Conservation (phyloP, 1,140 invertebrate species). For the Cardiocondyla obscurior region DNA sequence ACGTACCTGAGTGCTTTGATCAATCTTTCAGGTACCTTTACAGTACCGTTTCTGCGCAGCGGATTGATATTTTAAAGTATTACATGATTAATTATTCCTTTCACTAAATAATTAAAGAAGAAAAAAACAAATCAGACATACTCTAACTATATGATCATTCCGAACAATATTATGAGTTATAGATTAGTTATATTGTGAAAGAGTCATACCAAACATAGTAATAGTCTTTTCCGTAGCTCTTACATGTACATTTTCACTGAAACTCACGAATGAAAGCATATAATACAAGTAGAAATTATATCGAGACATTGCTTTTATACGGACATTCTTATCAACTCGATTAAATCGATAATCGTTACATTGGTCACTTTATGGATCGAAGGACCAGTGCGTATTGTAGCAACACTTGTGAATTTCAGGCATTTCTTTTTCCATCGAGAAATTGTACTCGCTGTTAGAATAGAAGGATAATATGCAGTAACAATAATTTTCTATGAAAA, state of each 20-base stretch:
- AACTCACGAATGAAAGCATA: background rate
- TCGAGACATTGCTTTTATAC: slow-evolving; percentile 27
- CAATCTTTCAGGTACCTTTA: slow-evolving; percentile 44
- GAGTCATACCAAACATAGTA: slow-evolving; percentile 56
- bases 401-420: slow-evolving; percentile 14
- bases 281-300: slow-evolving; percentile 5
- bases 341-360: slow-evolving; percentile 7
- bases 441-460: slow-evolving; percentile 25
- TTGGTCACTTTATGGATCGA: slow-evolving; percentile 3
- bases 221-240: slow-evolving; percentile 12
- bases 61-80: slow-evolving; percentile 59
- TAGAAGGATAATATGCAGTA: slow-evolving; percentile 18
- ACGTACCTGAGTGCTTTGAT: slow-evolving; percentile 74
- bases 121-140: slow-evolving; percentile 46
- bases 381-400: background rate
- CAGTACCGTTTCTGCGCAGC: slow-evolving; percentile 53
- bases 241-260: background rate
- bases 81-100: slow-evolving; percentile 52
- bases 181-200: slow-evolving; percentile 60
- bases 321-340: slow-evolving; percentile 10
- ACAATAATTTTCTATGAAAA: slow-evolving; percentile 52
- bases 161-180: slow-evolving; percentile 54
- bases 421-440: slow-evolving; percentile 15
- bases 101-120: slow-evolving; percentile 27
- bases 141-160: slow-evolving; percentile 55